phyloP scores from a whole-genome alignment of 2,797 vertebrate genomes.

The Spinus olivaceus region DNA sequence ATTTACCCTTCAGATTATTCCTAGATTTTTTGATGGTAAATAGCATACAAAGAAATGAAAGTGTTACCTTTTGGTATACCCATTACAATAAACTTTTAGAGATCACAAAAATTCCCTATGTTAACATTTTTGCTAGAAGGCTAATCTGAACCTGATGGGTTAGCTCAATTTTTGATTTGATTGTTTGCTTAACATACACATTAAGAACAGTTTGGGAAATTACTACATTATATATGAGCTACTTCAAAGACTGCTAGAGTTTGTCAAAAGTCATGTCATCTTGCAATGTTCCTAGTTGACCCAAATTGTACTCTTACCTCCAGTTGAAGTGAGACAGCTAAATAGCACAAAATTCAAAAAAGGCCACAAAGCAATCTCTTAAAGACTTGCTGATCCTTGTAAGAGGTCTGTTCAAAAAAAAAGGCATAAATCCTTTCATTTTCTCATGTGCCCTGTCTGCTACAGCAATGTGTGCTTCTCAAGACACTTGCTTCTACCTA shows the following conservation, averaged over 20 bases:
- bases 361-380: not conserved
- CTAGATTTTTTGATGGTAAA: not conserved
- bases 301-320: not conserved
- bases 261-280: not conserved
- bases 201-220: not conserved
- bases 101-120: not conserved
- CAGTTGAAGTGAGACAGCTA: not conserved
- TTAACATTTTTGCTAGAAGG: not conserved
- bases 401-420: not conserved
- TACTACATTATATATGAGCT: not conserved
- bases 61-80: not conserved
- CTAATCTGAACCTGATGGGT: not conserved
- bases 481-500: not conserved
- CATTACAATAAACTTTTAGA: not conserved
- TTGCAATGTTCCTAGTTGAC: not conserved
- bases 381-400: not conserved
- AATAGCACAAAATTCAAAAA: not conserved
- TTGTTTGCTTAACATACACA: not conserved
- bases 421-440: not conserved
- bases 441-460: not conserved
- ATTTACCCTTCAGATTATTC: slow-evolving; percentile 22
- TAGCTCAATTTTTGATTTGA: not conserved
- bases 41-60: not conserved
- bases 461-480: not conserved
- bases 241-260: not conserved